Conservation (phyloP, 2,797 vertebrate species). For the Pseudomugil tenellus region DNA sequence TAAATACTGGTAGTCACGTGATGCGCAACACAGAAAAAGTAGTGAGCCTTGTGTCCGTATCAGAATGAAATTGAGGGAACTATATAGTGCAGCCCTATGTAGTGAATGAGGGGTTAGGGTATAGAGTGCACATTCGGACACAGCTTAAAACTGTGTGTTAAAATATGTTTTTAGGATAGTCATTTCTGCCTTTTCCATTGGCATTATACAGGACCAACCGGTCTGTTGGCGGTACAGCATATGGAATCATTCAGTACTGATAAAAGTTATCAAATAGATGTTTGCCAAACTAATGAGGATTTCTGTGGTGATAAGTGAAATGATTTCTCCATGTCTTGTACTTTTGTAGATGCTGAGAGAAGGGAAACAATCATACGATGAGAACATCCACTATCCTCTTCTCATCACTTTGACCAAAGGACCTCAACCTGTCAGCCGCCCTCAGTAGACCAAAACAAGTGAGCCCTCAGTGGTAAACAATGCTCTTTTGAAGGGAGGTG, state of each 20-base stretch:
- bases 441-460: slow-evolving; percentile 61
- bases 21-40: too few species aligned
- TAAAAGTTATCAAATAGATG: neutral
- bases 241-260: neutral
- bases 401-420: slow-evolving; percentile 89
- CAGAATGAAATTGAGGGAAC: too few species aligned
- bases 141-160: neutral
- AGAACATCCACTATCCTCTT: slow-evolving; percentile 95
- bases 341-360: slow-evolving; percentile 89
- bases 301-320: neutral
- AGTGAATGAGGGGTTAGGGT: too few species aligned
- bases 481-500: neutral
- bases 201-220: too few species aligned
- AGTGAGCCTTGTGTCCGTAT: too few species aligned
- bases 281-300: neutral
- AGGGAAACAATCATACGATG: slow-evolving; percentile 89
- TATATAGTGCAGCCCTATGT: too few species aligned
- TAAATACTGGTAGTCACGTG: too few species aligned
- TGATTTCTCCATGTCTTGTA: slow-evolving; percentile 33
- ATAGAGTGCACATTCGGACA: too few species aligned
- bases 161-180: neutral
- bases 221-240: neutral
- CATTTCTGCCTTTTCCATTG: neutral
- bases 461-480: slow-evolving; percentile 32
- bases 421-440: slow-evolving; percentile 58